Base-by-base conservation (phyloP, 2,888 invertebrate species). In the Brachypalpus laphriformis region DNA sequence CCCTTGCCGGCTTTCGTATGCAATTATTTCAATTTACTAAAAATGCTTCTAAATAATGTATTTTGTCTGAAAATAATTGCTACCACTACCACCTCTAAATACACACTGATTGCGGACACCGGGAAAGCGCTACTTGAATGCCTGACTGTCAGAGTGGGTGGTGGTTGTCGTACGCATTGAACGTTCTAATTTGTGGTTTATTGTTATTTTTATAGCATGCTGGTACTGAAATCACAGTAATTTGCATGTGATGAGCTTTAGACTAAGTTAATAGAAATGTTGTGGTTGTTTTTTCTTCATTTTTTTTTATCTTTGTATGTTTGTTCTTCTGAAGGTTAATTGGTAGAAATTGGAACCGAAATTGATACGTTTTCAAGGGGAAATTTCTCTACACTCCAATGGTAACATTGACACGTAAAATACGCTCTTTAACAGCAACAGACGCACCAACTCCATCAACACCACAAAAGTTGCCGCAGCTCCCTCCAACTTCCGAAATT, bases 21-120 rank as follows among this genome's bases (percentile, higher is more conserved):
- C 22, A 37, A 59, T 59, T 59, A 59, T 40, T 59, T 59, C 57
- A 40, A 22, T 59, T 59, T 59, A n/a, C 34, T 16, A 8, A 8
- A 20, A 22, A 61, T 28, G 28, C 28, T 54, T 54, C 28, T 28
- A 28, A 28, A 54, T 54, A 54, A 54, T 40, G 14, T 14, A 40
- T 40, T 56, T 54, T 14, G 11, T 34, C 18, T 9, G 34, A 18
- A 9, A 18, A 56, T 34, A 56, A 56, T 56, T 56, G 31, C 61
- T 61, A 42, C 40, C 16, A n/a, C 34, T 20, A 18, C 5, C 22
- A 59, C 37, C 59, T 40, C 7, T 31, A 31, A 4, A 34, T 9
- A 6, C 9, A 34, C 34, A 14, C 20, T 40, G 14, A 59, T 40
- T 40, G 40, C 14, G 40, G 40, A 3, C 11, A n/a, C 6, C 14